Percentiles rank a stretch among this genome's conserved stretches.
Conservation (phyloP, 2,113 vertebrate species). For the Cyphomyrus plagiostoma region DNA sequence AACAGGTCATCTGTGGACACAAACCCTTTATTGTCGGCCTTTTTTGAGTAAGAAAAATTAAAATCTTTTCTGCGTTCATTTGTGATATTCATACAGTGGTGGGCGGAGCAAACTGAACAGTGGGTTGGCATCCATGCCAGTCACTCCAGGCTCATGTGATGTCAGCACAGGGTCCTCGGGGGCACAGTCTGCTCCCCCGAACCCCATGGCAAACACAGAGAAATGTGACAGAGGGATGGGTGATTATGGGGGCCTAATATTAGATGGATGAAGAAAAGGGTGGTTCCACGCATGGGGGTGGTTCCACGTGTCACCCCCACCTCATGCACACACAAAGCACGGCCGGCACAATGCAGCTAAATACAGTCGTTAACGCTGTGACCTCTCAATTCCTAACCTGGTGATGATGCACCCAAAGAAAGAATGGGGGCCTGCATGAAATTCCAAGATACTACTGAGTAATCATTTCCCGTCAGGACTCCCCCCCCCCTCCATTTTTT, state of each 20-base stretch:
- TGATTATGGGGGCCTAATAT: background rate
- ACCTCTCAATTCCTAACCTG: slow-evolving; percentile 28
- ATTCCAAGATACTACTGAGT: slow-evolving; percentile 30
- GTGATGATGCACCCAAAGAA: slow-evolving; percentile 22
- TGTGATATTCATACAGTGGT: background rate
- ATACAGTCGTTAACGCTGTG: slow-evolving; percentile 29
- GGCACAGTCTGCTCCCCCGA: background rate
- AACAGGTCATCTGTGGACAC: slow-evolving; percentile 15
- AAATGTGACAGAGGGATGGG: background rate
- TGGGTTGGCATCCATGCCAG: background rate
- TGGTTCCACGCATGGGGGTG: background rate
- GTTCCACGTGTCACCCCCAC: background rate
- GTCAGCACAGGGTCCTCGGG: background rate
- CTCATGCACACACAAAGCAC: slow-evolving; percentile 7
- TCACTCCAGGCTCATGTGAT: background rate
- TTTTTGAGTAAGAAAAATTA: background rate
- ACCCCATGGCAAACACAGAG: background rate
- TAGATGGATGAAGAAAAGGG: background rate
- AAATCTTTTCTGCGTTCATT: background rate
- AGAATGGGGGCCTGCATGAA: slow-evolving; percentile 22
- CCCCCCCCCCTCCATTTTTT: background rate
- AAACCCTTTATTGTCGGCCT: background rate
- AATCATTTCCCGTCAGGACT: slow-evolving; percentile 31
- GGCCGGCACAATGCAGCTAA: slow-evolving; percentile 20
- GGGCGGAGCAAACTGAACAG: background rate